Evolutionary conservation across 2,797 vertebrate species (phyloP).

Genomic region (Sebastes minor): DNA sequence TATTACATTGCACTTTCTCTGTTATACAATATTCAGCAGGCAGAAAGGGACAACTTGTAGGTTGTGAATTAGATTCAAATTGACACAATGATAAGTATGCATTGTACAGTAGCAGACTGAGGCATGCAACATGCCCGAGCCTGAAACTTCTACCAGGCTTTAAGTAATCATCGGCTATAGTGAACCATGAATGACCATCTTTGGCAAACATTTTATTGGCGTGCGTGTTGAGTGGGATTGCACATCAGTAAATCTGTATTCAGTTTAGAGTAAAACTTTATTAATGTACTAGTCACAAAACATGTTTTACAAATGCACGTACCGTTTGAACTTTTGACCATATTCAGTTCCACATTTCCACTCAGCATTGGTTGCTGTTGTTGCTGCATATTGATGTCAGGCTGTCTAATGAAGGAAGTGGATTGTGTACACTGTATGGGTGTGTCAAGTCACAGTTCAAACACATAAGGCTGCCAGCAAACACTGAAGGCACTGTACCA

Average conservation of each 20-base stretch:
- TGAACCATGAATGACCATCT: neutral
- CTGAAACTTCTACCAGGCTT: neutral
- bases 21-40: neutral
- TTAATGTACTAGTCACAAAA: neutral
- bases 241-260: neutral
- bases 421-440: slow-evolving; percentile 72
- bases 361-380: neutral
- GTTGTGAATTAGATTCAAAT: neutral
- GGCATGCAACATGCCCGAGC: neutral
- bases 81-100: neutral
- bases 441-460: slow-evolving; percentile 74
- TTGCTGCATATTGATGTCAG: slow-evolving; percentile 47
- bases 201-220: slow-evolving; percentile 2
- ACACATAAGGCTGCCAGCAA: slow-evolving; percentile 50
- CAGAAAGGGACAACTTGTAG: neutral
- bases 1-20: neutral
- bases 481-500: slow-evolving; percentile 27
- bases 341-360: slow-evolving; percentile 34
- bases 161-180: neutral
- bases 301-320: neutral
- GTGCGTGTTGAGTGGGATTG: neutral
- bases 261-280: neutral
- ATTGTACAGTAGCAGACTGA: neutral
- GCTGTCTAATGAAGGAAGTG: slow-evolving; percentile 74
- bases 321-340: slow-evolving; percentile 29